Base-by-base conservation (phyloP, 2,113 vertebrate genomes). In the Circaetus gallicus region DNA sequence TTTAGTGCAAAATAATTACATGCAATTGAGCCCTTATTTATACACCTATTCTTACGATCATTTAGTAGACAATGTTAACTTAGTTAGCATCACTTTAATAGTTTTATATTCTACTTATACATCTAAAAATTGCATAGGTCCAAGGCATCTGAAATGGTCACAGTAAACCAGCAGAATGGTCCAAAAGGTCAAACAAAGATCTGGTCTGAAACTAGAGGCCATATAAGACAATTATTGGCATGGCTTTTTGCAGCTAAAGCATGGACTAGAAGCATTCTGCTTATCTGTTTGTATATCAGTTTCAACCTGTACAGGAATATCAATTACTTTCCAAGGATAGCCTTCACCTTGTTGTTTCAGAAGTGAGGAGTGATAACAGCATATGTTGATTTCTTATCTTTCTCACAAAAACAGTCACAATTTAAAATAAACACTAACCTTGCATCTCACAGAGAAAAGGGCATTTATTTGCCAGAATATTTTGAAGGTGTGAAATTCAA, bases 271-370 rank as follows among this genome's bases (percentile, higher is more conserved):
- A 95, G 42, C 26, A 31, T 17, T 89, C 53, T 93, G 69, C 78
- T 97, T 95, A 90, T 53, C 70, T 36, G 55, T 83, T 82, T 91
- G 82, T 78, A 36, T 86, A 94, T 89, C 95, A 77, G 45, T 82
- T 82, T 92, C 96, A 93, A 93, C 84, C 91, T 95, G 93, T 84
- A 88, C 62, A 91, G 76, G 97, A 96, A 95, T 96, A 95, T 95
- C 96, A 97, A 72, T 78, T 92, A 71, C 93, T 95, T 92, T 86
- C 86, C 87, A 76, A 70, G 81, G 71, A 67, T 65, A 78, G 76
- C 61, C 73, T 47, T 56, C 70, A 93, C 61, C 63, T 91, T 89
- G 72, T 89, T 95, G 82, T 91, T 96, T 93, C 86, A 88, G 78
- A 96, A 91, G 18, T 91, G 76, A 95, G 29, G 36, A 71, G 31